Base-by-base conservation (phyloP, 2,888 invertebrate species). In the Argyresthia albistria region DNA sequence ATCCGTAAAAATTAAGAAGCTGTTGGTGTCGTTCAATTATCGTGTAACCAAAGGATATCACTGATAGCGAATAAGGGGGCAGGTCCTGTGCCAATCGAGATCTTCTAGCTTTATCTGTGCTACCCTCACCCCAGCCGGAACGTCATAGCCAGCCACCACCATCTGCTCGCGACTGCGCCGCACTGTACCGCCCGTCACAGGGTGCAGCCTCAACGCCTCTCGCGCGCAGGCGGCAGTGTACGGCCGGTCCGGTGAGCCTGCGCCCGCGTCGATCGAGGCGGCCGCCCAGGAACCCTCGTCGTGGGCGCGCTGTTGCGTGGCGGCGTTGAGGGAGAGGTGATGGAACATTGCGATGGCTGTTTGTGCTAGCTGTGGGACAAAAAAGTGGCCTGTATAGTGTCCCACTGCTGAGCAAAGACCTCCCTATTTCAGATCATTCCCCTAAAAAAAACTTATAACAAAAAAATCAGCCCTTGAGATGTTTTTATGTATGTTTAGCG, bases 251-350 rank as follows among this genome's bases (percentile, higher is more conserved):
- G 67, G 62, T 1, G 58, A 56, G 0, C 65, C 71, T 0, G 71
- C 66, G 0, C 79, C 82, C 0, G 76, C 80, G 1, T 67, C 71
- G 1, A 60, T 61, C 11, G 76, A 70, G 0, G 74, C 84, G 0
- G 65, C 62, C 0, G 76, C 68, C 86, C 86, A 86, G 45, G 67
- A 59, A 0, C 80, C 71, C 51, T 84, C 79, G 56, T 86, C 84
- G 55, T 81, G 83, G 0, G 80, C 86, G 0, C 80, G 69, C 50
- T 87, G 86, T 43, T 87, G 86, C 0, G 71, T 72, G 0, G 84
- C 86, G 0, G 86, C 80, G 69, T 84, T 76, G 0, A 86, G 70
- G 0, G 86, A 81, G 0, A 86, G 67, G 14, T 84, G 78, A 71
- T 82, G 76, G 62, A 84, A 73, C 73, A 80, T 76, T 59, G 71